These are phyloP conservation scores for Molossus molossus DNA, from an alignment of 2,797 vertebrate genomes.

Conservation along the genomic window DNA sequence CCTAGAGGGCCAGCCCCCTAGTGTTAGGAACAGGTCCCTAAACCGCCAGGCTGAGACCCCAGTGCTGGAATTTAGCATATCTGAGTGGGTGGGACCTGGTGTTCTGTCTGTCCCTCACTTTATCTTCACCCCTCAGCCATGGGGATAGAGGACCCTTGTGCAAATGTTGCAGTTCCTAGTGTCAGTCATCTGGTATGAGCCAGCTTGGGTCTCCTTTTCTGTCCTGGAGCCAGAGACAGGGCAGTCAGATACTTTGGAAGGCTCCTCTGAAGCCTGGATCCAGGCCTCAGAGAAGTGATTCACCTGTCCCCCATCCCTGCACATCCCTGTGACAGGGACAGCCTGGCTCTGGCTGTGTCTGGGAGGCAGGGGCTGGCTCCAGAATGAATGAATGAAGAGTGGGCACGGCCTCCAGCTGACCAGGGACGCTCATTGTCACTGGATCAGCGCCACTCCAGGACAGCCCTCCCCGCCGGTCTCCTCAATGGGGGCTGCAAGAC, in stretches of 20 bases:
- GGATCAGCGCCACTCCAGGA: slow-evolving; percentile 83
- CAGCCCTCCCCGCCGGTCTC: slow-evolving; percentile 86
- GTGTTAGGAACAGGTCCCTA: slow-evolving; percentile 70
- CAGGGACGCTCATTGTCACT: slow-evolving; percentile 66
- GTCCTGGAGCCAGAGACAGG: slow-evolving; percentile 57
- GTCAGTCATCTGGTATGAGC: slow-evolving; percentile 38
- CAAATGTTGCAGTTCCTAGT: slow-evolving; percentile 80
- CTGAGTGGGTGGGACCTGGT: slow-evolving; percentile 23
- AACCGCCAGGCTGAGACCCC: slow-evolving; percentile 54
- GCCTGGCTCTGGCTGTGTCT: slow-evolving; percentile 62
- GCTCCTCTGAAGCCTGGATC: slow-evolving; percentile 48
- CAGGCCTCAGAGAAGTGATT: slow-evolving; percentile 66
- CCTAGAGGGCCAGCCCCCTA: slow-evolving; percentile 85
- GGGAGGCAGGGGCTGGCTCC: slow-evolving; percentile 63
- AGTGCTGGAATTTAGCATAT: slow-evolving; percentile 36
- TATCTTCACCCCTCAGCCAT: slow-evolving; percentile 49
- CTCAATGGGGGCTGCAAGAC: slow-evolving; percentile 84
- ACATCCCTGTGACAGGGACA: slow-evolving; percentile 61
- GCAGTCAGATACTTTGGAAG: slow-evolving; percentile 67
- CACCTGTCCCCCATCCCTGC: slow-evolving; percentile 32
- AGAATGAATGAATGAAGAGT: slow-evolving; percentile 61
- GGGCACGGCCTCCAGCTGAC: neutral
- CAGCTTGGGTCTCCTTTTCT: slow-evolving; percentile 19
- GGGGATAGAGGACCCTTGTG: slow-evolving; percentile 62
- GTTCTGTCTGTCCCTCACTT: slow-evolving; percentile 28